phyloP scores from a whole-genome alignment of 1,140 invertebrate genomes.

The Uloborus diversus region DNA sequence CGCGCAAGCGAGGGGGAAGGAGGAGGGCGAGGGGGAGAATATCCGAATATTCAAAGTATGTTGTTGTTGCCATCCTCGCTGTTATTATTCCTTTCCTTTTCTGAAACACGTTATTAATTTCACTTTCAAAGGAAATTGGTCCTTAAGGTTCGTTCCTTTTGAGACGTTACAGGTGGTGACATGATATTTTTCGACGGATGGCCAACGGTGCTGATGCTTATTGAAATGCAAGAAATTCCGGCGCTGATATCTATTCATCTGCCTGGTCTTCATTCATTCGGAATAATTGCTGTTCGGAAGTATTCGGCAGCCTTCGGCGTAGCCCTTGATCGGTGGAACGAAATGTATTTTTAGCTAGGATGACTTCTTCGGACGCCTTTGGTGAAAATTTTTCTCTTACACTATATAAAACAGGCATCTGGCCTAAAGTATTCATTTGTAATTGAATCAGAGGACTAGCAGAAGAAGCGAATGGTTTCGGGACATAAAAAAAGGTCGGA shows the following conservation, averaged over 20 bases:
- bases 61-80: conserved; percentile 32
- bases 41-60: not conserved
- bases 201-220: conserved; percentile 8
- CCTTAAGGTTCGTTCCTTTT: not conserved
- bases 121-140: conserved; percentile 17
- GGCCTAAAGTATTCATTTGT: too few relatives aligned
- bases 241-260: not conserved
- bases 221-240: conserved; percentile 25
- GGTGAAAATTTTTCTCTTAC: too few relatives aligned
- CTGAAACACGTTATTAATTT: conserved; percentile 42
- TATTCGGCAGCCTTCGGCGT: too few relatives aligned
- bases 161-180: too few relatives aligned
- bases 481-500: too few relatives aligned
- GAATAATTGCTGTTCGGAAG: conserved; percentile 3
- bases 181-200: conserved; percentile 2
- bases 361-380: too few relatives aligned
- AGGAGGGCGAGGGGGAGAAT: not conserved
- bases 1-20: not conserved
- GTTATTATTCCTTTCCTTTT: not conserved
- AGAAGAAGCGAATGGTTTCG: too few relatives aligned
- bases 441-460: too few relatives aligned
- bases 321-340: too few relatives aligned
- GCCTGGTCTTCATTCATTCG: not conserved
- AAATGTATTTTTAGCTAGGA: too few relatives aligned
- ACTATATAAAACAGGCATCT: too few relatives aligned